Evolutionary conservation across 2,888 invertebrate genomes (phyloP).

Genomic region (Oxycera nigricornis): DNA sequence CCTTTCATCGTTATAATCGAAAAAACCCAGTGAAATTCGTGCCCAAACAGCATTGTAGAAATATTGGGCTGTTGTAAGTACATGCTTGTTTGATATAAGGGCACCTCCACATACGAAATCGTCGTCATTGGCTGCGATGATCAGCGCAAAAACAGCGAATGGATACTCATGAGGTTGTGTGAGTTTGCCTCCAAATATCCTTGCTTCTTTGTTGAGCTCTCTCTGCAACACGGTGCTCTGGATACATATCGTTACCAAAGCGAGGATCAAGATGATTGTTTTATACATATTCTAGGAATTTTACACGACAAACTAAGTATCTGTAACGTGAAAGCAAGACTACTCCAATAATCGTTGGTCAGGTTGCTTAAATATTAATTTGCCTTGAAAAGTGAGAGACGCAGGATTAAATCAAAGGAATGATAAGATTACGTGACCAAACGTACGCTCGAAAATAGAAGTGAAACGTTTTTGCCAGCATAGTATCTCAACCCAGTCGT

Average conservation of each 20-base stretch:
- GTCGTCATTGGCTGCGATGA: neutral
- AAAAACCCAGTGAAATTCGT: constrained; percentile 56
- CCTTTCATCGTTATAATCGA: constrained; percentile 58
- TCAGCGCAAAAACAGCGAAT: constrained; percentile 26
- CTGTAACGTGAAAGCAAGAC: too few species aligned
- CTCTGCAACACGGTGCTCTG: neutral
- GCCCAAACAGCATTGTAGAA: constrained; percentile 43
- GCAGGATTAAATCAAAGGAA: too few species aligned
- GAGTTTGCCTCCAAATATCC: constrained; percentile 42
- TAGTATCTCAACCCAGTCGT: too few species aligned
- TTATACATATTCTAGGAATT: too few species aligned
- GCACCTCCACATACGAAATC: constrained; percentile 34
- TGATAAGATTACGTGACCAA: too few species aligned
- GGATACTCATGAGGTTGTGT: constrained; percentile 44
- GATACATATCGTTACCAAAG: neutral
- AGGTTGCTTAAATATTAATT: too few species aligned
- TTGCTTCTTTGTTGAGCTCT: too few species aligned
- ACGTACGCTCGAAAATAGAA: too few species aligned
- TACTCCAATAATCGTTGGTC: too few species aligned
- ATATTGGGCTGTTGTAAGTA: constrained; percentile 39
- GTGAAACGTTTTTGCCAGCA: too few species aligned
- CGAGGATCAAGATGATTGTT: neutral
- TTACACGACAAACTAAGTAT: too few species aligned
- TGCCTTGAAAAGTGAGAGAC: too few species aligned
- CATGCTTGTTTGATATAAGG: constrained; percentile 27